Evolutionary conservation across 2,113 vertebrate species (phyloP).

Genomic region (Holacanthus passer): DNA sequence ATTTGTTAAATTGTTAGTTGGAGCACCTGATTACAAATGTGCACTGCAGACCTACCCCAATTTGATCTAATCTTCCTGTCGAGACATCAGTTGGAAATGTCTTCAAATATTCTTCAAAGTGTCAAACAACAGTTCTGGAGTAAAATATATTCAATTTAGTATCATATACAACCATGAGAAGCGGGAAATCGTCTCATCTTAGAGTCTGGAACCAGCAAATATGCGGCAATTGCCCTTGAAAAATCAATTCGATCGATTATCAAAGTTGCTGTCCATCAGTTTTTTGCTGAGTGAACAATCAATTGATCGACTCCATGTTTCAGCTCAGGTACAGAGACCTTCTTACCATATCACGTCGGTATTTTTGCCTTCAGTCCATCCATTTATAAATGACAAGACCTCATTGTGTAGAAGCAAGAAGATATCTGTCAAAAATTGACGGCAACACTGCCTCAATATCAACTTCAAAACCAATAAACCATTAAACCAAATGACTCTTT

Average conservation of each 20-base stretch:
- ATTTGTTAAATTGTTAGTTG: background rate
- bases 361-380: background rate
- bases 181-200: background rate
- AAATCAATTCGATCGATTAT: background rate
- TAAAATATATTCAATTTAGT: background rate
- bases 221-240: background rate
- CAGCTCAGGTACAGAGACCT: background rate
- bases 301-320: background rate
- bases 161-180: background rate
- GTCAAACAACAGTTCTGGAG: background rate
- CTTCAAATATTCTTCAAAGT: background rate
- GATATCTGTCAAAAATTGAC: background rate
- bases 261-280: background rate
- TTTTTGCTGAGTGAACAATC: background rate
- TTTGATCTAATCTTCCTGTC: background rate
- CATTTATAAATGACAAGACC: background rate
- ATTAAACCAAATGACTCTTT: background rate
- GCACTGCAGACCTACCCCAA: background rate
- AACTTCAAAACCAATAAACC: constrained; percentile 4
- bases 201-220: background rate
- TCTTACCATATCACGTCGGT: background rate
- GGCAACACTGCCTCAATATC: background rate
- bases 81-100: background rate
- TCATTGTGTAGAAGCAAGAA: too few relatives aligned
- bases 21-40: background rate